Conservation (phyloP, 2,113 vertebrate species). For the Trematocara nigrifrons region DNA sequence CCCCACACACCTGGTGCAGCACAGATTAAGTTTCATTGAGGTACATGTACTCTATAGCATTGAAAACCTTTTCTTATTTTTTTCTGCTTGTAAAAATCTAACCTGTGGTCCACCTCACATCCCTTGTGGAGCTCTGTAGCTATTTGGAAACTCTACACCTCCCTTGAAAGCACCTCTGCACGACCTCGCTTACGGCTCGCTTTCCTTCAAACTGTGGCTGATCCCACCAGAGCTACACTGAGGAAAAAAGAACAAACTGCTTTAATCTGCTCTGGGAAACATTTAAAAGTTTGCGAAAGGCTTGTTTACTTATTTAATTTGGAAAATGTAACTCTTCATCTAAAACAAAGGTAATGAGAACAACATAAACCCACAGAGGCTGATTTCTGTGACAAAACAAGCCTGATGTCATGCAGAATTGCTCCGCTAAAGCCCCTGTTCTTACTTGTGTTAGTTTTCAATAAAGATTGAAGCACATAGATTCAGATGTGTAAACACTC, state of each 20-base stretch:
- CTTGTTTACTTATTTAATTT: neutral
- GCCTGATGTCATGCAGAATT: slow-evolving; percentile 5
- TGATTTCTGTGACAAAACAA: neutral
- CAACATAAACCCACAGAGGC: neutral
- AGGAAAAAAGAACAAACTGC: neutral
- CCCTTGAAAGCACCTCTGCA: neutral
- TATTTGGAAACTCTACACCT: slow-evolving; percentile 29
- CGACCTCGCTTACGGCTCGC: neutral
- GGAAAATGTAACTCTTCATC: neutral
- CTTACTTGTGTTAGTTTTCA: neutral
- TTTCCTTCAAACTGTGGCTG: neutral
- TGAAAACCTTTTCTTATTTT: neutral
- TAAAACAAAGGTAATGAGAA: neutral
- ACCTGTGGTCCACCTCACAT: slow-evolving; percentile 16
- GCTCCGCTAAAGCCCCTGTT: neutral
- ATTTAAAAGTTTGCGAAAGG: neutral
- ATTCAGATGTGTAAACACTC: neutral
- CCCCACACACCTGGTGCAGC: slow-evolving; percentile 22
- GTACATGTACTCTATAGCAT: neutral
- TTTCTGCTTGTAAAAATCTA: slow-evolving; percentile 27
- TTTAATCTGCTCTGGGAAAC: neutral
- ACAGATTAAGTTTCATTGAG: slow-evolving; percentile 3
- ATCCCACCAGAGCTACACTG: neutral
- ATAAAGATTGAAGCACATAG: neutral
- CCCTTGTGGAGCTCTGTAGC: neutral